A percentile compares a stretch with the other conserved stretches of the same genome.
Conservation (phyloP, 53 echinoderm and acorn worm genomes). For the Zoroaster sp. region DNA sequence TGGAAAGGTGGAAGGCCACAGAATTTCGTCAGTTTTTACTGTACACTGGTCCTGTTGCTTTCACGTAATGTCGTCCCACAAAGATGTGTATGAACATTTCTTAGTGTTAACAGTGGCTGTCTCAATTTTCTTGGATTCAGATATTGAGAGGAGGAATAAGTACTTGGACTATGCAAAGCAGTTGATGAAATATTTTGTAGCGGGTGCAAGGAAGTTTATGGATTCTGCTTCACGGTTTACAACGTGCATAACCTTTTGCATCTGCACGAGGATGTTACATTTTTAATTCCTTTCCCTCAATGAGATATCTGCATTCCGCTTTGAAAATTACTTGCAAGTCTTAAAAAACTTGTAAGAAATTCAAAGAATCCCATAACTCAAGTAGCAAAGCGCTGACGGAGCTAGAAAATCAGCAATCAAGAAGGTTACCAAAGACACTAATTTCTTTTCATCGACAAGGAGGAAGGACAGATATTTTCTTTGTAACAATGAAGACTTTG, state of each 20-base stretch:
- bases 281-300: conserved; percentile 23
- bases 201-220: conserved; percentile 5
- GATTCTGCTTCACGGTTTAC: conserved; percentile 19
- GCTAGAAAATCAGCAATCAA: not conserved
- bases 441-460: not conserved
- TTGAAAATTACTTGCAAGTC: conserved; percentile 19
- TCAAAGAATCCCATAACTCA: conserved; percentile 35
- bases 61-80: not conserved
- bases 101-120: not conserved
- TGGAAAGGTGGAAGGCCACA: conserved; percentile 31
- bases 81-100: conserved; percentile 22
- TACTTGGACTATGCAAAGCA: conserved; percentile 28
- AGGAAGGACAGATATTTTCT: conserved; percentile 34
- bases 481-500: conserved; percentile 5
- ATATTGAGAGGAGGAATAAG: conserved; percentile 17
- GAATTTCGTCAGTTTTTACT: conserved; percentile 30
- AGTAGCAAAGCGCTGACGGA: conserved; percentile 11
- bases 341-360: conserved; percentile 42
- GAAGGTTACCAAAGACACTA: not conserved
- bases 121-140: not conserved
- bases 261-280: conserved; percentile 10
- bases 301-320: conserved; percentile 33
- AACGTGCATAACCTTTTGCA: conserved; percentile 28
- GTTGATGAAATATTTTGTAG: conserved; percentile 33
- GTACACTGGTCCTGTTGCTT: conserved; percentile 30